Evolutionary conservation across 2,797 vertebrate species (phyloP).

Genomic region (Betta splendens): DNA sequence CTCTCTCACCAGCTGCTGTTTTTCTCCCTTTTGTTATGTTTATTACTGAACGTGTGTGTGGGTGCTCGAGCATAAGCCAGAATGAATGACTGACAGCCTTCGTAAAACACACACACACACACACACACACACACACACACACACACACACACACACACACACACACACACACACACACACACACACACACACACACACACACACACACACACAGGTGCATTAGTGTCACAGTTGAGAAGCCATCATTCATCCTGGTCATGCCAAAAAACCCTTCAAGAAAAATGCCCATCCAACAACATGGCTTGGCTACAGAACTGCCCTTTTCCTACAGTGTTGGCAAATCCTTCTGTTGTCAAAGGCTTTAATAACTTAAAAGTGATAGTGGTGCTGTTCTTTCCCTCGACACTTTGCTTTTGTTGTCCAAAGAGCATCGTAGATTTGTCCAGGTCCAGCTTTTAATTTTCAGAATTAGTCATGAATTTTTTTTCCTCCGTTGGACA

Average conservation of each 20-base stretch:
- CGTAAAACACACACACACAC: constrained; percentile 12
- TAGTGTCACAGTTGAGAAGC: constrained; percentile 56
- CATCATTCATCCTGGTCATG: constrained; percentile 54
- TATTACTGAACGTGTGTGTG: constrained; percentile 26
- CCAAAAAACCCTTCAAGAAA: constrained; percentile 67
- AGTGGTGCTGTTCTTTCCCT: constrained; percentile 39
- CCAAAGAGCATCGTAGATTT: constrained; percentile 35
- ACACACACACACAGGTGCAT: constrained; percentile 18
- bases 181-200: not conserved
- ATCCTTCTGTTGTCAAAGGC: constrained; percentile 57
- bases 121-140: constrained; percentile 3
- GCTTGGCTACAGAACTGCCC: constrained; percentile 61
- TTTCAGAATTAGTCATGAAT: constrained; percentile 66
- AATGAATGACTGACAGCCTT: constrained; percentile 30
- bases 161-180: not conserved
- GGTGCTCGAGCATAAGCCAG: no score
- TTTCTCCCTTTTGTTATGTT: constrained; percentile 55
- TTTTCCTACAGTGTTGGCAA: constrained; percentile 59
- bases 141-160: not conserved
- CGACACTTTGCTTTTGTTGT: constrained; percentile 68
- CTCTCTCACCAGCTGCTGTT: constrained; percentile 78
- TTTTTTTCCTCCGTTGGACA: constrained; percentile 12
- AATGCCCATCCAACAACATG: constrained; percentile 64
- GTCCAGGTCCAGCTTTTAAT: constrained; percentile 56
- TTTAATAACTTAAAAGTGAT: constrained; percentile 73